Conservation (phyloP, 2,888 invertebrate genomes). For the Zaprionus obscuricornis region DNA sequence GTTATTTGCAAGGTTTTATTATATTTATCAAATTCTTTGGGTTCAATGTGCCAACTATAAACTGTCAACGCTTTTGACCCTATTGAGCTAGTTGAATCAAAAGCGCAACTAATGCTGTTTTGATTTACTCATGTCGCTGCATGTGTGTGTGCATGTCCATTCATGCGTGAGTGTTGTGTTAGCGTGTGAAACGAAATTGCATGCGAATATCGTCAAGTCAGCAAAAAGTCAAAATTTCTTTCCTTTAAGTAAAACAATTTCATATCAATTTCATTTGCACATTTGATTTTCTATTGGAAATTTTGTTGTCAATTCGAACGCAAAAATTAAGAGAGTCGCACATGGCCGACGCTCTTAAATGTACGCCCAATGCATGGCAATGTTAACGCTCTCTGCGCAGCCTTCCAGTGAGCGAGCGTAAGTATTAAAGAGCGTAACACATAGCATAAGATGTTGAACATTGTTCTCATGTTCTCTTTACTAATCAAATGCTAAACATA, state of each 20-base stretch:
- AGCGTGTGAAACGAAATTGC: slow-evolving; percentile 47
- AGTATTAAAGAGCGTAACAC: background rate
- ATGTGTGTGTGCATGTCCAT: slow-evolving; percentile 4
- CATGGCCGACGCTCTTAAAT: slow-evolving; percentile 29
- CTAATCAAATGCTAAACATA: slow-evolving; percentile 19
- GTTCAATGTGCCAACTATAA: slow-evolving; percentile 23
- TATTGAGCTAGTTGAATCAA: slow-evolving; percentile 39
- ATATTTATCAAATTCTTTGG: slow-evolving; percentile 2
- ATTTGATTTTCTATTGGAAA: slow-evolving; percentile 13
- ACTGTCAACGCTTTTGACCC: slow-evolving; percentile 41
- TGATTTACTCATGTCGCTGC: slow-evolving; percentile 38
- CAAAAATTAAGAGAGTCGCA: slow-evolving; percentile 29
- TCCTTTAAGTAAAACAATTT: no score
- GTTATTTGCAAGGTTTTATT: slow-evolving; percentile 10
- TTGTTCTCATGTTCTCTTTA: background rate
- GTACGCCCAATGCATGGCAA: background rate
- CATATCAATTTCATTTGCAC: no score
- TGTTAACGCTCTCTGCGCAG: slow-evolving; percentile 44
- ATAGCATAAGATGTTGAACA: slow-evolving; percentile 9
- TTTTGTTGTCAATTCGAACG: slow-evolving; percentile 39
- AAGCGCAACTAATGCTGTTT: slow-evolving; percentile 73
- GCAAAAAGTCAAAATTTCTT: no score
- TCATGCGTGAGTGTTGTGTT: slow-evolving; percentile 17
- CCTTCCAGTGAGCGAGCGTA: slow-evolving; percentile 41
- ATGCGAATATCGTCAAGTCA: no score